phyloP scores from a whole-genome alignment of 1,140 invertebrate species.

The Akabosia matsudoensis region DNA sequence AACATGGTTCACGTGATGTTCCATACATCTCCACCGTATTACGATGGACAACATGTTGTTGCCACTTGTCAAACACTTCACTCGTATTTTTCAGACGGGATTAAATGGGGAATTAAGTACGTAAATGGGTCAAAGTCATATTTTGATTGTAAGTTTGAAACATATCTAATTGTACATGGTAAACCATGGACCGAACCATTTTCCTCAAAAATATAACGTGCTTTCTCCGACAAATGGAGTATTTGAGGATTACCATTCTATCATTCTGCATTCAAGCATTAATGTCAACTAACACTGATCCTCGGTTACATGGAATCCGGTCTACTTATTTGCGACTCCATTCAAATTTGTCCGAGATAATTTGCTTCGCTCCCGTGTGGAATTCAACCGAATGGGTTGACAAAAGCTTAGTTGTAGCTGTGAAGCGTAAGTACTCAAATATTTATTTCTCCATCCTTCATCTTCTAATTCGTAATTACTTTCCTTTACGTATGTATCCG shows the following conservation, averaged over 20 bases:
- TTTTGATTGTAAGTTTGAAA: neutral
- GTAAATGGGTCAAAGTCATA: conserved; percentile 29
- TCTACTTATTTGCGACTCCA: neutral
- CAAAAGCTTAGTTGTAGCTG: neutral
- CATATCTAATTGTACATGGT: too few species aligned
- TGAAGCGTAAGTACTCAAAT: neutral
- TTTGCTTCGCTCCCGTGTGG: neutral
- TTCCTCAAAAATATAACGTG: too few species aligned
- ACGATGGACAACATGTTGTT: conserved; percentile 23
- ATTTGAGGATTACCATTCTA: too few species aligned
- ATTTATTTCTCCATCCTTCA: neutral
- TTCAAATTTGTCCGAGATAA: neutral
- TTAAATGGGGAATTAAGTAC: conserved; percentile 32
- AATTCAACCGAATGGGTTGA: neutral
- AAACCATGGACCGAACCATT: too few species aligned
- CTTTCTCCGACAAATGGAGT: too few species aligned
- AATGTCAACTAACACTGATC: neutral
- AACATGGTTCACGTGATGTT: conserved; percentile 26
- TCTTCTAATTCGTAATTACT: too few species aligned
- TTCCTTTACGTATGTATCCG: too few species aligned
- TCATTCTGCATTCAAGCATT: too few species aligned
- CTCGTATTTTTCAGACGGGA: conserved; percentile 38
- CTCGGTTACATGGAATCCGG: neutral
- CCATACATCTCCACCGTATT: neutral
- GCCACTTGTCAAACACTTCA: conserved; percentile 33